A percentile compares a stretch with the other conserved stretches of the same genome.
Evolutionary conservation across 2,113 vertebrate species (phyloP).

Genomic region (Eolophus roseicapilla): DNA sequence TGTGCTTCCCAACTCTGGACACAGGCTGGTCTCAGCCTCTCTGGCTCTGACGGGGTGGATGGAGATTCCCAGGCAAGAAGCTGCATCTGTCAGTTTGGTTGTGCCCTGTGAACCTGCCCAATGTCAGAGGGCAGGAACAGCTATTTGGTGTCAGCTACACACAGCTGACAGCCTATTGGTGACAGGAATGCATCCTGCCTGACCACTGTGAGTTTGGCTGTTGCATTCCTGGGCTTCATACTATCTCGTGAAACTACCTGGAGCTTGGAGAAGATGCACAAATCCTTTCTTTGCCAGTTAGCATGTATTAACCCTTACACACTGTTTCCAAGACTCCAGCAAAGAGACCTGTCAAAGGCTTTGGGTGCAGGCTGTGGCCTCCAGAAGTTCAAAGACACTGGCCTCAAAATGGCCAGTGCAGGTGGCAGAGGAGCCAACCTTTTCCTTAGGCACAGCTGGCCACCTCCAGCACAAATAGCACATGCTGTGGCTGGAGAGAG

Average conservation of each 20-base stretch:
- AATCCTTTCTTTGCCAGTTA: background rate
- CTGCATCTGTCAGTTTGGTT: background rate
- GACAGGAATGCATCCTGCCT: background rate
- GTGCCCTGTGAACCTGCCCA: background rate
- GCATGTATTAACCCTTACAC: background rate
- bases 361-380: background rate
- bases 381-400: background rate
- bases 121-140: background rate
- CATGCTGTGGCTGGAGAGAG: background rate
- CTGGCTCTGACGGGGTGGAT: background rate
- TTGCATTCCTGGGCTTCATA: background rate
- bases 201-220: accelerated
- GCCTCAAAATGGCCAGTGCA: background rate
- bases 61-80: background rate
- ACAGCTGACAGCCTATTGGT: background rate
- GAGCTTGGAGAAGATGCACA: background rate
- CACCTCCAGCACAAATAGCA: background rate
- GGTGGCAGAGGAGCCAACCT: background rate
- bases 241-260: background rate
- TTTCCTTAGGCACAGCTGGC: background rate
- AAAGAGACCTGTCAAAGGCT: background rate
- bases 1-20: background rate
- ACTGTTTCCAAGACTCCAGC: background rate
- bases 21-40: background rate
- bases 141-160: background rate